A percentile compares a stretch with the other conserved stretches of the same genome.
Conservation (phyloP, 2,113 vertebrate species). For the Sorex fumeus region DNA sequence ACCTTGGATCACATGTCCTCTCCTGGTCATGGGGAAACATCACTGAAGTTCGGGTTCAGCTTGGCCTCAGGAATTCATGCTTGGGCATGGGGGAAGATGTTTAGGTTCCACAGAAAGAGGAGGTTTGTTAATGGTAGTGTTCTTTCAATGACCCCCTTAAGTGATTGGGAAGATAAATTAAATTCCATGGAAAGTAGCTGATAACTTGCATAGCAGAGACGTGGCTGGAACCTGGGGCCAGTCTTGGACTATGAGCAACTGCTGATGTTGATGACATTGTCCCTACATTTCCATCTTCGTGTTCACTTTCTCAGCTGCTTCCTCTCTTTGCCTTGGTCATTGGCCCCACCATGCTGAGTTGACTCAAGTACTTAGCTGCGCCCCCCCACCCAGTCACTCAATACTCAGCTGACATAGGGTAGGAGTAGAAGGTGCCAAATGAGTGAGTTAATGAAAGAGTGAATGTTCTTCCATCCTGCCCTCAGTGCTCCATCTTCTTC, state of each 20-base stretch:
- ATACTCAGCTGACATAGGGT: background rate
- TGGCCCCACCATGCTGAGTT: background rate
- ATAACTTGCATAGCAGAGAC: background rate
- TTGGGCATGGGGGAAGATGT: background rate
- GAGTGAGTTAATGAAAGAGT: background rate
- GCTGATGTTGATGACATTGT: too few relatives aligned
- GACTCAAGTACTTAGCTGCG: background rate
- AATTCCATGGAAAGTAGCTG: background rate
- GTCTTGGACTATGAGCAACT: background rate
- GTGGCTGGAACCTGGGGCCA: rapidly evolving
- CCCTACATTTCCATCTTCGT: background rate
- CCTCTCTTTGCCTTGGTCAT: background rate
- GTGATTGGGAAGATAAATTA: background rate
- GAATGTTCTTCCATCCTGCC: background rate
- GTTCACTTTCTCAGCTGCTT: background rate
- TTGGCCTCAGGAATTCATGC: background rate
- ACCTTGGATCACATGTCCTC: background rate
- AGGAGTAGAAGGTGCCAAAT: background rate
- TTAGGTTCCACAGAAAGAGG: background rate
- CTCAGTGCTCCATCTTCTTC: background rate
- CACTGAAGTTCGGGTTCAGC: background rate
- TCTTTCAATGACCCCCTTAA: background rate
- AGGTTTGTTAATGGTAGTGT: background rate
- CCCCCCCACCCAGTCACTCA: background rate
- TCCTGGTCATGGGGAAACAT: too few relatives aligned